Evolutionary conservation across 2,797 vertebrate species (phyloP).

Genomic region (Champsocephalus gunnari): DNA sequence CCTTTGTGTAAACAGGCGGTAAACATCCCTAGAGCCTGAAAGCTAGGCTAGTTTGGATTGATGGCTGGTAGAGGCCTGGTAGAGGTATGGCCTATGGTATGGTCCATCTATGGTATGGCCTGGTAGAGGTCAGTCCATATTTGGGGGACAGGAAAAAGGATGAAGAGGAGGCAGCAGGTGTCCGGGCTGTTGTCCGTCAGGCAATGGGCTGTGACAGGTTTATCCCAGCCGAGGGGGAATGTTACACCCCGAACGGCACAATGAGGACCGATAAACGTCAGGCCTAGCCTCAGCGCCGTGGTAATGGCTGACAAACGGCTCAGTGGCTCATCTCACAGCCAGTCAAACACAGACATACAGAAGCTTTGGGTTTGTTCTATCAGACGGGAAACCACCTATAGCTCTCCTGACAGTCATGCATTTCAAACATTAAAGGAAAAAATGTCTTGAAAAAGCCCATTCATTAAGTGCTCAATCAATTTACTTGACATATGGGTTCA

Average conservation of each 20-base stretch:
- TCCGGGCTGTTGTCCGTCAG: conserved; percentile 58
- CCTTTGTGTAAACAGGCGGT: conserved; percentile 3
- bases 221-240: conserved; percentile 63
- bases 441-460: not conserved
- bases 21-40: conserved; percentile 27
- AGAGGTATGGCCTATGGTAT: not conserved
- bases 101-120: not conserved
- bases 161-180: conserved; percentile 28
- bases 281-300: conserved; percentile 33
- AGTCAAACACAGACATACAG: conserved; percentile 45
- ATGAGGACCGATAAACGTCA: conserved; percentile 74
- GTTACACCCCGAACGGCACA: conserved; percentile 56
- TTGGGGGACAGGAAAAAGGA: conserved; percentile 19
- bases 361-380: conserved; percentile 39
- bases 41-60: conserved; percentile 33
- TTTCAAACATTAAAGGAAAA: not conserved
- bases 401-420: conserved; percentile 12
- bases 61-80: conserved; percentile 31
- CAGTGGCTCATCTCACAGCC: conserved; percentile 60
- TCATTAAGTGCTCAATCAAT: not conserved
- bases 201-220: conserved; percentile 67
- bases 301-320: conserved; percentile 72
- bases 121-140: conserved; percentile 22
- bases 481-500: not conserved
- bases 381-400: conserved; percentile 23